A percentile compares a stretch with the other conserved stretches of the same genome.
Conservation (phyloP, 2,888 invertebrate genomes). For the Sminthurides aquaticus region DNA sequence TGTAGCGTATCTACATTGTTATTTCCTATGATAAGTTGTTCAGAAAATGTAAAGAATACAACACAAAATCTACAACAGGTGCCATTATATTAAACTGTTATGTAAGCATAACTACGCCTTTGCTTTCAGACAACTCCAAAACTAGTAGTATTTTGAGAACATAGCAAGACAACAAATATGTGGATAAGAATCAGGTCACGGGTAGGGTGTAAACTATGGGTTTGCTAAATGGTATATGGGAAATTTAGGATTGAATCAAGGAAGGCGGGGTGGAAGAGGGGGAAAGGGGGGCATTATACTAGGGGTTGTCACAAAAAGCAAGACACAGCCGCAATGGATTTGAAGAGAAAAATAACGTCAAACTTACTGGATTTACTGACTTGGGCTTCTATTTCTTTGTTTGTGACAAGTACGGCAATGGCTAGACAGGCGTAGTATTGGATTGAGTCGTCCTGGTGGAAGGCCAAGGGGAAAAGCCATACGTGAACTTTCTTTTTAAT, state of each 20-base stretch:
- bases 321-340: neutral
- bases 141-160: neutral
- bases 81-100: neutral
- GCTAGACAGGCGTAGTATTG: slow-evolving; percentile 98
- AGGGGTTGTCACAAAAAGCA: too few species aligned
- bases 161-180: neutral
- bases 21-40: slow-evolving; percentile 21
- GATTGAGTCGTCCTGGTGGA: slow-evolving; percentile 91
- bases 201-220: too few species aligned
- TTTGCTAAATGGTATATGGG: too few species aligned
- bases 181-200: neutral
- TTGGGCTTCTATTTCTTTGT: slow-evolving; percentile 95
- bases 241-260: too few species aligned
- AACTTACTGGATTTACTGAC: slow-evolving; percentile 67
- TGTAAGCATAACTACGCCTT: neutral
- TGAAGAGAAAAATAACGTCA: neutral
- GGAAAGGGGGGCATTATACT: too few species aligned
- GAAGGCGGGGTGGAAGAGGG: too few species aligned
- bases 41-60: slow-evolving; percentile 12
- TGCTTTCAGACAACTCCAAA: neutral
- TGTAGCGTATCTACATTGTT: slow-evolving; percentile 69
- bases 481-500: slow-evolving; percentile 85
- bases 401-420: slow-evolving; percentile 90
- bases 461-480: slow-evolving; percentile 97
- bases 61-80: slow-evolving; percentile 8